Percentiles rank a stretch among this genome's conserved stretches.
Evolutionary conservation across 2,113 vertebrate genomes (phyloP).

Genomic region (Argyrosomus japonicus): DNA sequence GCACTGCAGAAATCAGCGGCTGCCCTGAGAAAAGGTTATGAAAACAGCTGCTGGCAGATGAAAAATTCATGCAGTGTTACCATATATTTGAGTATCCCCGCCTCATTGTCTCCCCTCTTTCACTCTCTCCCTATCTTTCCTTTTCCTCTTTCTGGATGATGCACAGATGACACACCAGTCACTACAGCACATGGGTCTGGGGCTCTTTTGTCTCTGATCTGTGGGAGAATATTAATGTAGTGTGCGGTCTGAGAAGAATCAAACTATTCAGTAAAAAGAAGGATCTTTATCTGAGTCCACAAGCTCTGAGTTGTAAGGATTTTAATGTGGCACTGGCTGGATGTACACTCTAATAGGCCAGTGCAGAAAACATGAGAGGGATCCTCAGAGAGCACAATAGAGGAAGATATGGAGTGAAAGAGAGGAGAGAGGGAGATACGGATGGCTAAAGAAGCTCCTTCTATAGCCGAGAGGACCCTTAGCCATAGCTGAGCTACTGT

Average conservation of each 20-base stretch:
- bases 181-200: constrained; percentile 59
- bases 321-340: constrained; percentile 65
- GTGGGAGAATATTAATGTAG: constrained; percentile 74
- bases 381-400: constrained; percentile 64
- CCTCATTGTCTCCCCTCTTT: constrained; percentile 32
- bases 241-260: constrained; percentile 66
- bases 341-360: constrained; percentile 74
- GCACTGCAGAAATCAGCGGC: constrained; percentile 50
- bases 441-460: constrained; percentile 59
- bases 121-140: constrained; percentile 22
- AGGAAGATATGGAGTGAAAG: constrained; percentile 37
- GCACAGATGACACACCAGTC: constrained; percentile 73
- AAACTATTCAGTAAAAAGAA: constrained; percentile 63
- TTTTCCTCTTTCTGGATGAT: constrained; percentile 60
- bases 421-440: constrained; percentile 39
- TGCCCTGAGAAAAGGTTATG: constrained; percentile 68
- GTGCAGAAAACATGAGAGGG: constrained; percentile 68
- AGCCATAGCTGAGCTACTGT: constrained; percentile 31
- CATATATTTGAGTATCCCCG: constrained; percentile 70
- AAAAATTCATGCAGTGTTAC: constrained; percentile 75
- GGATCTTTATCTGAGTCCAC: constrained; percentile 68
- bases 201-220: constrained; percentile 74
- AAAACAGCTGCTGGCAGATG: constrained; percentile 76
- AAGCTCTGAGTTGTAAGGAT: constrained; percentile 59
- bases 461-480: constrained; percentile 39